Percentiles rank a stretch among this genome's conserved stretches.
These are phyloP conservation scores for Mesoligia furuncula DNA, from an alignment of 2,888 invertebrate species.

Conservation along the genomic window DNA sequence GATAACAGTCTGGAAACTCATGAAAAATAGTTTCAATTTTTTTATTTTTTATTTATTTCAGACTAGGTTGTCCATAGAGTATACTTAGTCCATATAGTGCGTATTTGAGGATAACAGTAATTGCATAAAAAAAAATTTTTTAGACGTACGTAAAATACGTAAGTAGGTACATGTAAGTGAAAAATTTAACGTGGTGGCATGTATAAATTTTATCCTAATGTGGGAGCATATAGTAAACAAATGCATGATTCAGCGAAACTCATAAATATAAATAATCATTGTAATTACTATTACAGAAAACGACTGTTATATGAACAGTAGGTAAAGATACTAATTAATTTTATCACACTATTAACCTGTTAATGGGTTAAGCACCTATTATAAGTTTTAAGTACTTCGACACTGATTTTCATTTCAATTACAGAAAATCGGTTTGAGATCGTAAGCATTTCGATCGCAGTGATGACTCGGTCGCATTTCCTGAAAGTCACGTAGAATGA, in stretches of 20 bases:
- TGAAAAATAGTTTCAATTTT: background rate
- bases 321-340: constrained; percentile 2
- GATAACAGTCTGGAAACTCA: background rate
- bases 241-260: background rate
- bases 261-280: constrained; percentile 4
- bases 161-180: background rate
- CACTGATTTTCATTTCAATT: constrained; percentile 4
- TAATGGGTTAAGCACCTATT: background rate
- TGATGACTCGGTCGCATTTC: too few species aligned
- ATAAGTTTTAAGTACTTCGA: background rate
- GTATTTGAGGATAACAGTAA: background rate
- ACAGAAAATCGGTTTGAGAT: background rate
- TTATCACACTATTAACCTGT: background rate
- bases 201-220: background rate
- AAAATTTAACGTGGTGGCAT: background rate
- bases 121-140: background rate
- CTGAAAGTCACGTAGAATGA: too few species aligned
- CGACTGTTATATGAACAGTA: background rate
- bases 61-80: too few species aligned
- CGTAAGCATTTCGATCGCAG: constrained; percentile 14
- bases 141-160: background rate
- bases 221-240: background rate
- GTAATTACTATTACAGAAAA: background rate
- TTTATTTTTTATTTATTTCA: too few species aligned
- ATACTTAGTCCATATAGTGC: too few species aligned